Evolutionary conservation across 2,797 vertebrate genomes (phyloP).

Genomic region (Acipenser oxyrinchus): DNA sequence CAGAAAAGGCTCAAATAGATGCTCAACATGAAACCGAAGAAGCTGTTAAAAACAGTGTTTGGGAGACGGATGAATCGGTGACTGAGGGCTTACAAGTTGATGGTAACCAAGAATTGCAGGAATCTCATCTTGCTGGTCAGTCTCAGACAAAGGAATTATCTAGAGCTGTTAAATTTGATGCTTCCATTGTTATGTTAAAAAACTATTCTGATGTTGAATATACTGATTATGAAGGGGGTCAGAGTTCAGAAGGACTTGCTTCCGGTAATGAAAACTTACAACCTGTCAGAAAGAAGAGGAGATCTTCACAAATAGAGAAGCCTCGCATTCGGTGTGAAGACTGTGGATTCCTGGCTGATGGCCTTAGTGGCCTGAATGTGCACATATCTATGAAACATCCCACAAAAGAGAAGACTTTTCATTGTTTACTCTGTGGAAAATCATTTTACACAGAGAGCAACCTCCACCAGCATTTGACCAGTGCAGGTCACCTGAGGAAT

Average conservation of each 20-base stretch:
- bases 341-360: conserved; percentile 93
- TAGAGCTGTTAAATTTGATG: conserved; percentile 68
- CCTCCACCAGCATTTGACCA: conserved; percentile 92
- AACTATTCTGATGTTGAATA: conserved; percentile 54
- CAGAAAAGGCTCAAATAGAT: conserved; percentile 39
- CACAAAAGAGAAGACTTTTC: conserved; percentile 91
- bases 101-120: conserved; percentile 23
- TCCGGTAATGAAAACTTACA: conserved; percentile 34
- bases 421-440: conserved; percentile 92
- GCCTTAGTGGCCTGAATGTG: conserved; percentile 88
- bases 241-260: conserved; percentile 31
- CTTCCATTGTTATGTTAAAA: conserved; percentile 81
- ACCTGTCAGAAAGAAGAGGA: conserved; percentile 47
- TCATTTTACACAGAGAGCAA: conserved; percentile 96
- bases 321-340: conserved; percentile 85
- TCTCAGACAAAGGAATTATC: conserved; percentile 48
- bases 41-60: conserved; percentile 39
- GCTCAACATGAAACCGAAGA: conserved; percentile 43
- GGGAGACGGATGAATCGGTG: conserved; percentile 46
- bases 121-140: conserved; percentile 2
- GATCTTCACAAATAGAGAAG: conserved; percentile 36
- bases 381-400: conserved; percentile 98
- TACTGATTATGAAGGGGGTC: conserved; percentile 41
- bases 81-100: conserved; percentile 37
- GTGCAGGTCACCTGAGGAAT: conserved; percentile 82